A percentile compares a stretch with the other conserved stretches of the same genome.
phyloP scores from a whole-genome alignment of 2,888 invertebrate species.

The Ypsolopha sequella region DNA sequence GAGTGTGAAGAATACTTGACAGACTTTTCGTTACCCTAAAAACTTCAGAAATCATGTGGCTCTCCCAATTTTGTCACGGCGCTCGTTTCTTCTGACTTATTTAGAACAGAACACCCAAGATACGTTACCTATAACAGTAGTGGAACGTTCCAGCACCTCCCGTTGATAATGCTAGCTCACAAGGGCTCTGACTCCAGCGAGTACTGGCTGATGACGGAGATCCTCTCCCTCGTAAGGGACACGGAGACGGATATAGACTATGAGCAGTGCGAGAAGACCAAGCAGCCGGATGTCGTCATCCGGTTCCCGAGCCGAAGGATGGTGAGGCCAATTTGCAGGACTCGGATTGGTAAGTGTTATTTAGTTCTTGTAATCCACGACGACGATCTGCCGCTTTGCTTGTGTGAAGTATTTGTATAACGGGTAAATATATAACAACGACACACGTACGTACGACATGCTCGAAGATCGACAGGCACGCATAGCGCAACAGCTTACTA shows the following conservation, averaged over 20 bases:
- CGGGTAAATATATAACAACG: too few species aligned
- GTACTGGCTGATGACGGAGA: conserved; percentile 57
- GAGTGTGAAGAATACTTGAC: too few species aligned
- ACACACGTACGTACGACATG: too few species aligned
- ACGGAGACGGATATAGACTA: conserved; percentile 39
- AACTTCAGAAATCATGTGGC: too few species aligned
- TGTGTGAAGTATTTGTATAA: too few species aligned
- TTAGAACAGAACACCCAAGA: neutral
- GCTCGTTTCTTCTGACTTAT: neutral
- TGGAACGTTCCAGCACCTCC: conserved; percentile 30
- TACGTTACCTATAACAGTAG: neutral
- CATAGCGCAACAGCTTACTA: too few species aligned
- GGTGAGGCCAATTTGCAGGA: conserved; percentile 46
- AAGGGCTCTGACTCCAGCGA: conserved; percentile 47
- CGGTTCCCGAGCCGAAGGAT: conserved; percentile 30
- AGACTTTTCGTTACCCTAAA: too few species aligned
- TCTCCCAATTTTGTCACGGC: too few species aligned
- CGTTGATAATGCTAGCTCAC: conserved; percentile 44
- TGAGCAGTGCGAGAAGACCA: conserved; percentile 31
- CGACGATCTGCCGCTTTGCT: too few species aligned
- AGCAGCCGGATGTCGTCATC: conserved; percentile 16
- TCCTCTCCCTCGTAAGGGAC: conserved; percentile 36
- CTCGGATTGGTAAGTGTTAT: conserved; percentile 29
- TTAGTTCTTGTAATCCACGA: too few species aligned
- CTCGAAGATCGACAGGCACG: too few species aligned